Base-by-base conservation (phyloP, 2,888 invertebrate species). In the Geophilus truncorum region DNA sequence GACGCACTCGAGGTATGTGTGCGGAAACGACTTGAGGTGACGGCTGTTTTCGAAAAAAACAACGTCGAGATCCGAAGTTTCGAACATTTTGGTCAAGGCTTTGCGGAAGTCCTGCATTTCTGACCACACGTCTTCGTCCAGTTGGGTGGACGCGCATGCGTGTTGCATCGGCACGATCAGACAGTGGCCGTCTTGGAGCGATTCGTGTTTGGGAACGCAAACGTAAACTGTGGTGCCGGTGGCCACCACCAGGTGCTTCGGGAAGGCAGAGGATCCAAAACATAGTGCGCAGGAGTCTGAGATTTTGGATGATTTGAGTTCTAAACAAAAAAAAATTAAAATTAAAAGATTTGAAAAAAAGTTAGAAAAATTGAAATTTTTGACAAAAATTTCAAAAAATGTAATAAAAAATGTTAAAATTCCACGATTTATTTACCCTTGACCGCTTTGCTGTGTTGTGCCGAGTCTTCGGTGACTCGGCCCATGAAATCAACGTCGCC, bases 41-140 rank as follows among this genome's bases (percentile, higher is more conserved):
- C 91, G 91, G 4, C 94, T 94, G 9, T 92, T 93, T 89, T 98
- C 98, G 88, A 94, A 94, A 87, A 98, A 97, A 1, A 98, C 90
- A 7, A 94, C 92, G 88, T 95, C 95, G 86, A 93, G 90, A 79
- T 92, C 90, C 15, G 85, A 83, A 84, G 91, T 90, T 0, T 90
- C 88, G 87, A 93, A 98, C 91, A 97, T 92, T 81, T 90, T 90
- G 0, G 93, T 93, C 10, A 98, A 87, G 0, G 92, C 91, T 87
- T 91, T 93, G 78, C 95, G 91, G 85, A 93, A 94, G 85, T 90
- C 89, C 91, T 93, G 90, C 81, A 98, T 90, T 89, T 97, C 97
- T 81, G 91, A 90, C 95, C 95, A 98, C 77, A 95, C 93, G 88
- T 98, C 96, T 89, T 98, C 98, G 88, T 98, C 98, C 62, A 96